Conservation (phyloP, 2,113 vertebrate species). For the Microcebus ravelobensis region DNA sequence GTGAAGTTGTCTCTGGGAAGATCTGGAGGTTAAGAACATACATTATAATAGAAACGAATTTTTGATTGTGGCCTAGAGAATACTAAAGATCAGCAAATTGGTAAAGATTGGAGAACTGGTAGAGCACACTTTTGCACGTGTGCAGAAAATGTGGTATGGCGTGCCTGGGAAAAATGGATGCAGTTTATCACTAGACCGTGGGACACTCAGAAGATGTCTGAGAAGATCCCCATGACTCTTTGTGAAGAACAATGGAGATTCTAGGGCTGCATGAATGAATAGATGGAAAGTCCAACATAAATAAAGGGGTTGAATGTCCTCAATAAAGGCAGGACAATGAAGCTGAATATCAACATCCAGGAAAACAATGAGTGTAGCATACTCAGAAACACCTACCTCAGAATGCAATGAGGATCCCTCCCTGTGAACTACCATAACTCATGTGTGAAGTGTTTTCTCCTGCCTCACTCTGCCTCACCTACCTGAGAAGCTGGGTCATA, state of each 20-base stretch:
- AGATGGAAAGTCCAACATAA: background rate
- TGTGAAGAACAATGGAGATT: background rate
- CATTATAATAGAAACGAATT: background rate
- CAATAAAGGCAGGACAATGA: background rate
- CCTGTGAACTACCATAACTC: background rate
- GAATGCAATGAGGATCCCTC: background rate
- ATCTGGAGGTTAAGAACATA: background rate
- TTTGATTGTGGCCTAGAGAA: background rate
- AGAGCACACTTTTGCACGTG: background rate
- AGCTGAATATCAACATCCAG: background rate
- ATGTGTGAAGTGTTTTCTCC: background rate
- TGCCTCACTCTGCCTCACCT: background rate
- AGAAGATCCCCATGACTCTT: background rate
- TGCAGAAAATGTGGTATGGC: background rate
- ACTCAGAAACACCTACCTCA: background rate
- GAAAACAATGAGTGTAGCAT: background rate
- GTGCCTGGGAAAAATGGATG: background rate
- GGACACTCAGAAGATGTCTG: background rate
- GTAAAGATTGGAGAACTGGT: background rate
- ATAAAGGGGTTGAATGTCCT: background rate
- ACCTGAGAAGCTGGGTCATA: background rate
- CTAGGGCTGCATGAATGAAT: background rate
- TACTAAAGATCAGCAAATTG: background rate
- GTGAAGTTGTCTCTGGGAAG: background rate
- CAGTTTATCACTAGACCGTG: background rate